These are phyloP conservation scores for Lottia gigantea DNA, from an alignment of 2,888 invertebrate species.

Conservation along the genomic window DNA sequence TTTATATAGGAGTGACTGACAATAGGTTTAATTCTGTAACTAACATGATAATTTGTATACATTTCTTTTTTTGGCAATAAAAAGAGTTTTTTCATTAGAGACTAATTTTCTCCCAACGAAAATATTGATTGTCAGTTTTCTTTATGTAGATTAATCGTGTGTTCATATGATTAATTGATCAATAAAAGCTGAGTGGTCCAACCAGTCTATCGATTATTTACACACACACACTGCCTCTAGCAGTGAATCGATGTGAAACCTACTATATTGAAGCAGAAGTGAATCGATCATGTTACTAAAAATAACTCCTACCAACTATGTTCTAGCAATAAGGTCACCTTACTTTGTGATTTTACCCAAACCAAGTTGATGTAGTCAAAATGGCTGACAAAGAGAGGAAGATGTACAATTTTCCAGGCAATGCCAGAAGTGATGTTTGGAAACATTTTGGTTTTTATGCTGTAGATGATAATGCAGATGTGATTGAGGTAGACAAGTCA, in stretches of 20 bases:
- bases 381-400: conserved; percentile 8
- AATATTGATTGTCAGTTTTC: not conserved
- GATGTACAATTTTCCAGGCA: conserved; percentile 1
- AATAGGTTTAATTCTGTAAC: no score
- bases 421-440: conserved; percentile 7
- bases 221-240: conserved; percentile 3
- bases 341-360: not conserved
- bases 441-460: conserved; percentile 9
- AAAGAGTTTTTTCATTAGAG: no score
- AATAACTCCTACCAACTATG: not conserved
- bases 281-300: conserved; percentile 8
- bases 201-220: conserved; percentile 1
- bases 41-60: no score
- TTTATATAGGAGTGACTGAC: no score
- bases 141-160: conserved; percentile 6
- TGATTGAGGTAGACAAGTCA: not conserved
- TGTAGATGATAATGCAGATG: conserved; percentile 1
- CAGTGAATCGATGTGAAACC: not conserved
- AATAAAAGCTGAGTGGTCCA: not conserved
- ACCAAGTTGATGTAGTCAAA: not conserved
- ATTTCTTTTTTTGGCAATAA: no score
- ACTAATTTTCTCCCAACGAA: not conserved
- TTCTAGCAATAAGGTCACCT: not conserved
- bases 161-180: conserved; percentile 10
- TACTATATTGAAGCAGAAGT: not conserved